A percentile compares a stretch with the other conserved stretches of the same genome.
phyloP scores from a whole-genome alignment of 2,888 invertebrate species.

The Epirrhoe tristata region DNA sequence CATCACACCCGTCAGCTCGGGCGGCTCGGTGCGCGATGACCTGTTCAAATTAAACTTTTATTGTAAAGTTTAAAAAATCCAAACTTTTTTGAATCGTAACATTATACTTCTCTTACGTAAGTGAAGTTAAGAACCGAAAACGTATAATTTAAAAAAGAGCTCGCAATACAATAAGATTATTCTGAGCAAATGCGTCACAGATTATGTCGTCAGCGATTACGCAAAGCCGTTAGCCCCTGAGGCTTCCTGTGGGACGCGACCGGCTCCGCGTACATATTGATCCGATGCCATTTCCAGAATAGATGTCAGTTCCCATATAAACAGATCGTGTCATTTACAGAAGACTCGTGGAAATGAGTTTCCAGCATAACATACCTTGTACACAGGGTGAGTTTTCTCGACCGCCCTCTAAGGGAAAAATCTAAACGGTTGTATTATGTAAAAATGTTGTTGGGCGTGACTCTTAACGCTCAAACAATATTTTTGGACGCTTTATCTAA shows the following conservation, averaged over 20 bases:
- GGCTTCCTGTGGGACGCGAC: constrained; percentile 37
- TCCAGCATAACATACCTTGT: constrained; percentile 2
- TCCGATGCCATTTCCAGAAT: constrained; percentile 44
- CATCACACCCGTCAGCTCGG: constrained; percentile 90
- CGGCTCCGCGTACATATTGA: constrained; percentile 38
- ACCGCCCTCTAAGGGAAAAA: no score
- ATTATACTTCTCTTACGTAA: neutral
- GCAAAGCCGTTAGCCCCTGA: constrained; percentile 33
- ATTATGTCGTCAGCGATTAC: constrained; percentile 43
- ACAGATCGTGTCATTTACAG: constrained; percentile 34
- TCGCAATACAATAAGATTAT: constrained; percentile 22
- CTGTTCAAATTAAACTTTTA: constrained; percentile 61
- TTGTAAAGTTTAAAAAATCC: neutral
- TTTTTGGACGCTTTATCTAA: no score
- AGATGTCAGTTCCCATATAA: constrained; percentile 36
- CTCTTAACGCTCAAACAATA: no score
- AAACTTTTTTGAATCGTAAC: neutral
- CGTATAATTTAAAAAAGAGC: neutral
- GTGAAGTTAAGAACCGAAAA: neutral
- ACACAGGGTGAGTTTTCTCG: no score
- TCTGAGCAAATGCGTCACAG: constrained; percentile 31
- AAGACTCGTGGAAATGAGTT: constrained; percentile 34
- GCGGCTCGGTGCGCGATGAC: constrained; percentile 93
- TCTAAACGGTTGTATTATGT: no score
- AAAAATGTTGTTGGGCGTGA: no score